A percentile compares a stretch with the other conserved stretches of the same genome.
Evolutionary conservation across 2,888 invertebrate genomes (phyloP).

Genomic region (Apodemia hepburni): DNA sequence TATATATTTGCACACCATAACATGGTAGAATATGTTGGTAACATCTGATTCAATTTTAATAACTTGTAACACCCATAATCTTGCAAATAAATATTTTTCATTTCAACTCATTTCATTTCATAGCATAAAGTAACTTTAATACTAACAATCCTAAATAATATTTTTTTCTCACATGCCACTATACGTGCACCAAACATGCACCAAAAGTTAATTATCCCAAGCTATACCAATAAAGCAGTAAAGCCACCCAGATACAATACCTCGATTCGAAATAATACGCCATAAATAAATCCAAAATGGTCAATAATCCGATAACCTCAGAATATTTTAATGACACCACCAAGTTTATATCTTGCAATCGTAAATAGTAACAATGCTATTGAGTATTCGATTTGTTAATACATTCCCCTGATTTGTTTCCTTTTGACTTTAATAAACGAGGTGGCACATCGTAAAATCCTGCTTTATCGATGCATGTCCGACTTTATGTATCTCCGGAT

Average conservation of each 20-base stretch:
- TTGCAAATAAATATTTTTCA: too few species aligned
- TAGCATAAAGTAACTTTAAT: too few species aligned
- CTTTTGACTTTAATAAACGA: conserved; percentile 63
- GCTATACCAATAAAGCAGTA: not conserved
- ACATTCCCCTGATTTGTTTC: conserved; percentile 51
- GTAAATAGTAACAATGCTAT: conserved; percentile 58
- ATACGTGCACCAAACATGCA: too few species aligned
- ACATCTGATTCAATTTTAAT: too few species aligned
- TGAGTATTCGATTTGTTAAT: conserved; percentile 57
- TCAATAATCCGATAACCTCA: conserved; percentile 44
- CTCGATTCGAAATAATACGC: conserved; percentile 36
- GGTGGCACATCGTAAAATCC: conserved; percentile 71
- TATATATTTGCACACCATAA: too few species aligned
- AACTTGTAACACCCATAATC: too few species aligned
- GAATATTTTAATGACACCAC: conserved; percentile 57
- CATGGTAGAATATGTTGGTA: too few species aligned
- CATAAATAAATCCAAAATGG: conserved; percentile 53
- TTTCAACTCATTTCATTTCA: too few species aligned
- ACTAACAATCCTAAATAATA: too few species aligned
- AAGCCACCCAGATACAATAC: conserved; percentile 31
- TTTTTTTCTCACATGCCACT: too few species aligned
- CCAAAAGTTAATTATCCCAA: not conserved
- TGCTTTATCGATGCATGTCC: conserved; percentile 58
- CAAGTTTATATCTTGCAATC: conserved; percentile 47
- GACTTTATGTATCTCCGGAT: conserved; percentile 70